These are phyloP conservation scores for Caenorhabditis sinica DNA, from an alignment of 2,888 invertebrate species.

Conservation along the genomic window DNA sequence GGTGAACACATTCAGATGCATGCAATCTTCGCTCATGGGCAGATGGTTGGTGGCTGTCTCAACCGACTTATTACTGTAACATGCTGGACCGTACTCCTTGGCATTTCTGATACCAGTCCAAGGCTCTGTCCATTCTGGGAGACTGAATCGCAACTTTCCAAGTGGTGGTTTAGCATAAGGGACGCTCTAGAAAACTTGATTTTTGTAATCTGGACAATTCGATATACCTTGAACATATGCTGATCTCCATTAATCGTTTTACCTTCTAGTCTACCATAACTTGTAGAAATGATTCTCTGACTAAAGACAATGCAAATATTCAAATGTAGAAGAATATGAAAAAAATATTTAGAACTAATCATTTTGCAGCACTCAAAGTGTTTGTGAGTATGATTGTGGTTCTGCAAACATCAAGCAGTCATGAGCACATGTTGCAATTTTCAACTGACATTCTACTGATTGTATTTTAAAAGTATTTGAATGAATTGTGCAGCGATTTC, in stretches of 20 bases:
- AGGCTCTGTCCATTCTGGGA: slow-evolving; percentile 39
- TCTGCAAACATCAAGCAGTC: neutral
- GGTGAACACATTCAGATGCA: slow-evolving; percentile 57
- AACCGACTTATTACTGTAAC: slow-evolving; percentile 20
- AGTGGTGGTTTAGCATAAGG: slow-evolving; percentile 61
- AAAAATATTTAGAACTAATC: neutral
- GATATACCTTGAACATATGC: slow-evolving; percentile 49
- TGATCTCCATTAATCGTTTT: slow-evolving; percentile 17
- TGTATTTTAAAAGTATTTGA: neutral
- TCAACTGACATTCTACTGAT: neutral
- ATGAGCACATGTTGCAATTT: neutral
- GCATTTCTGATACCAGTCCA: slow-evolving; percentile 43
- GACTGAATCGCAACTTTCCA: slow-evolving; percentile 37
- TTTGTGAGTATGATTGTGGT: neutral
- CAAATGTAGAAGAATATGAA: neutral
- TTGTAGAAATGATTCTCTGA: slow-evolving; percentile 39
- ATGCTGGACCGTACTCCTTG: slow-evolving; percentile 40
- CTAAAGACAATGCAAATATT: neutral
- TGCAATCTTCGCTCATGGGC: slow-evolving; percentile 55
- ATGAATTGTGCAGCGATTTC: too few species aligned
- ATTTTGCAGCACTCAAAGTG: neutral
- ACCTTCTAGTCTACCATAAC: slow-evolving; percentile 43
- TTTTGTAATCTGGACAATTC: too few species aligned
- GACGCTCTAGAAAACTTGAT: slow-evolving; percentile 48
- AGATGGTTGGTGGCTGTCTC: neutral